Evolutionary conservation across 2,113 vertebrate species (phyloP).

Genomic region (Lota lota): DNA sequence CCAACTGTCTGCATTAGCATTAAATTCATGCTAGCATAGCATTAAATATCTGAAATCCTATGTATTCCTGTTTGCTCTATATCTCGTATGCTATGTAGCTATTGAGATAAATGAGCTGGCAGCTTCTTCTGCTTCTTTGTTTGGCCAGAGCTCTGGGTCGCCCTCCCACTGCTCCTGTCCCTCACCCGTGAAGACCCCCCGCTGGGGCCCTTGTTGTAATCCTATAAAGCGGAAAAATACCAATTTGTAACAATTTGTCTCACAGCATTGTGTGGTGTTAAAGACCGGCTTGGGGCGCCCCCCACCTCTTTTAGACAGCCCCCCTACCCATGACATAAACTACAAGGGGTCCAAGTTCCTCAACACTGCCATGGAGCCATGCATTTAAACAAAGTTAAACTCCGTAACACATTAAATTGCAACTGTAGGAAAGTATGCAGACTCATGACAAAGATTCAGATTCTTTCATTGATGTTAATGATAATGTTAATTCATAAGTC

Average conservation of each 20-base stretch:
- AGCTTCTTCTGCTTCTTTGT: slow-evolving; percentile 46
- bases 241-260: slow-evolving; percentile 70
- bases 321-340: slow-evolving; percentile 8
- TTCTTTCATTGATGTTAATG: too few species aligned
- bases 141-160: slow-evolving; percentile 14
- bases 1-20: too few species aligned
- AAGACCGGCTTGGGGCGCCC: slow-evolving; percentile 21
- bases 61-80: not conserved
- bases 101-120: slow-evolving; percentile 24
- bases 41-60: too few species aligned
- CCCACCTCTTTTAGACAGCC: not conserved
- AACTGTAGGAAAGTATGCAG: too few species aligned
- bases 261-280: slow-evolving; percentile 55
- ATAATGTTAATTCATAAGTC: not conserved
- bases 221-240: slow-evolving; percentile 67
- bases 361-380: not conserved
- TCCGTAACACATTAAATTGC: too few species aligned
- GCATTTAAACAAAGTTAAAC: not conserved
- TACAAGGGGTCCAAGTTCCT: not conserved
- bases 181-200: slow-evolving; percentile 35
- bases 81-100: not conserved
- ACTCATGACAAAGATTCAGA: too few species aligned
- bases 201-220: slow-evolving; percentile 60
- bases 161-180: slow-evolving; percentile 28
- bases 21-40: too few species aligned